Conservation (phyloP, 1,140 invertebrate genomes). For the Lutraria rhynchaena region DNA sequence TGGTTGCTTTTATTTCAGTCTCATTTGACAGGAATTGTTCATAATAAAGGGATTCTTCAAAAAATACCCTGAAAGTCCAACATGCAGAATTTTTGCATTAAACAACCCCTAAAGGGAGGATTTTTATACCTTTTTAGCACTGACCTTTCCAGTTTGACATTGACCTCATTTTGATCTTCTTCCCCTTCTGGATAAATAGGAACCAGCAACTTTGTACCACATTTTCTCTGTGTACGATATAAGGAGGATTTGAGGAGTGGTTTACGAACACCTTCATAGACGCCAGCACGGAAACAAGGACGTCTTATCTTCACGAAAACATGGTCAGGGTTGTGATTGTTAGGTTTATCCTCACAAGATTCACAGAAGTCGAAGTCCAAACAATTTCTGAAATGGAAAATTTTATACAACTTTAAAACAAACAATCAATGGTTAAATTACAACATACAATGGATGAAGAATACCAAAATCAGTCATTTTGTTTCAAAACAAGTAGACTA, state of each 20-base stretch:
- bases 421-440: too few species aligned
- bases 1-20: too few species aligned
- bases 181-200: conserved; percentile 12
- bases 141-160: conserved; percentile 60
- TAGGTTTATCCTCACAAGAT: conserved; percentile 74
- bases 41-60: too few species aligned
- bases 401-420: too few species aligned
- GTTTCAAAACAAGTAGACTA: too few species aligned
- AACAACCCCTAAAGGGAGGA: too few species aligned
- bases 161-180: conserved; percentile 50
- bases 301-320: conserved; percentile 79
- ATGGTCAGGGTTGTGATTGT: conserved; percentile 76
- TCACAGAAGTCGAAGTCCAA: conserved; percentile 81
- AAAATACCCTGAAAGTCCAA: too few species aligned
- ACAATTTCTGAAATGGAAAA: conserved; percentile 73
- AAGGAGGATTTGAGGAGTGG: conserved; percentile 62
- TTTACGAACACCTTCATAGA: conserved; percentile 54
- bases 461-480: too few species aligned
- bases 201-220: conserved; percentile 29
- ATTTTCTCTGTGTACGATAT: conserved; percentile 49
- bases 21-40: too few species aligned
- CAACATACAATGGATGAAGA: too few species aligned
- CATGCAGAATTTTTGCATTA: too few species aligned
- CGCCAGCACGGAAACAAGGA: conserved; percentile 61
- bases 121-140: too few species aligned